These are phyloP conservation scores for Lordiphosa andalusiaca DNA, from an alignment of 2,888 invertebrate genomes.

Conservation along the genomic window DNA sequence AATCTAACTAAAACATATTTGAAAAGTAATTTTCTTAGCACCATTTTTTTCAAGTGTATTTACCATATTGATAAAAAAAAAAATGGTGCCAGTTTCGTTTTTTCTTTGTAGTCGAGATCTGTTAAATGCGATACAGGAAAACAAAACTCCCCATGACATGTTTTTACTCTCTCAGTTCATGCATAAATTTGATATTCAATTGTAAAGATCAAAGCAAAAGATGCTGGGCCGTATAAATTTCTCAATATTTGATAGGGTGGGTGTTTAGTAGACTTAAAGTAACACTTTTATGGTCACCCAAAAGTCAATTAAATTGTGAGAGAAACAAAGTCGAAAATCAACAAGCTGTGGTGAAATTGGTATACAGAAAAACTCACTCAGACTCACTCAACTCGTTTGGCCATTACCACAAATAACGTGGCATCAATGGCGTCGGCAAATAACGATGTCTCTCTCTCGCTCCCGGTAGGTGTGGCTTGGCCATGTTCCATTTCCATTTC, in stretches of 20 bases:
- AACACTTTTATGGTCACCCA: constrained; percentile 21
- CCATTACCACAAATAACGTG: neutral
- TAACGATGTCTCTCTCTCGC: constrained; percentile 16
- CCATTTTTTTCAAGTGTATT: too few relatives aligned
- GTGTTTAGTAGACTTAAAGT: constrained; percentile 18
- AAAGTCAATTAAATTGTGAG: constrained; percentile 54
- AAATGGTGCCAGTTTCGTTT: constrained; percentile 11
- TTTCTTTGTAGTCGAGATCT: constrained; percentile 38
- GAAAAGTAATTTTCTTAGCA: too few relatives aligned
- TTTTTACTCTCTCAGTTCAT: constrained; percentile 27
- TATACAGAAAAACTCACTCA: constrained; percentile 4
- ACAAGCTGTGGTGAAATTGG: constrained; percentile 58
- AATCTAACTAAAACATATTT: too few relatives aligned
- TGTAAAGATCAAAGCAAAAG: constrained; percentile 42
- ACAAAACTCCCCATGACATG: constrained; percentile 33
- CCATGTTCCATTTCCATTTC: constrained; percentile 34
- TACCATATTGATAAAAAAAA: too few relatives aligned
- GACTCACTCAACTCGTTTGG: constrained; percentile 8
- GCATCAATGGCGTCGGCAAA: constrained; percentile 58
- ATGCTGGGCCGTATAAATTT: constrained; percentile 34
- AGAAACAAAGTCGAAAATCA: constrained; percentile 36
- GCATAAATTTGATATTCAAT: constrained; percentile 48
- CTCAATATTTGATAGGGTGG: neutral
- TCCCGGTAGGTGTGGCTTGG: constrained; percentile 50
- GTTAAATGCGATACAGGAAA: constrained; percentile 50